Percentiles rank a stretch among this genome's conserved stretches.
Conservation (phyloP, 1,140 invertebrate species). For the Anastatus disparis region DNA sequence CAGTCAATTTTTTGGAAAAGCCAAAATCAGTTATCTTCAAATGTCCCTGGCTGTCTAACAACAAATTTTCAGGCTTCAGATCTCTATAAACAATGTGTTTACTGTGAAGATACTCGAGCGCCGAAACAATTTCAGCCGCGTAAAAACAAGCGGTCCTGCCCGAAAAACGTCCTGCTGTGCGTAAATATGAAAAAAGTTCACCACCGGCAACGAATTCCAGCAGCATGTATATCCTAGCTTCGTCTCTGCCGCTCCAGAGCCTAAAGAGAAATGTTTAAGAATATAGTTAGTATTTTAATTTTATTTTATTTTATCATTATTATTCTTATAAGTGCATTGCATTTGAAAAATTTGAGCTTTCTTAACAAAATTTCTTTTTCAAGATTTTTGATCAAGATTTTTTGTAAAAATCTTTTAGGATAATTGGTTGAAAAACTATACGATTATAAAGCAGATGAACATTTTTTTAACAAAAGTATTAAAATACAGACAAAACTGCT, state of each 20-base stretch:
- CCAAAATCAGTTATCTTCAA: constrained; percentile 98
- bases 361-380: too few relatives aligned
- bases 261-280: too few relatives aligned
- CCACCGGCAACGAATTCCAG: constrained; percentile 96
- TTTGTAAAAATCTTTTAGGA: too few relatives aligned
- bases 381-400: too few relatives aligned
- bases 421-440: too few relatives aligned
- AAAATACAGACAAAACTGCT: too few relatives aligned
- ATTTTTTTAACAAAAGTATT: too few relatives aligned
- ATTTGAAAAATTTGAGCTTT: too few relatives aligned
- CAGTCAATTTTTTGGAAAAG: constrained; percentile 93
- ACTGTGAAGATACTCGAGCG: constrained; percentile 92
- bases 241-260: constrained; percentile 89
- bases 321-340: too few relatives aligned
- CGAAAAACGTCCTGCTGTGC: constrained; percentile 91
- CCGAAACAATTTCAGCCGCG: constrained; percentile 92
- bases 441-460: too few relatives aligned
- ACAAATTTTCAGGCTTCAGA: constrained; percentile 91
- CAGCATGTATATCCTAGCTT: constrained; percentile 90
- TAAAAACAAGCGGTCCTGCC: constrained; percentile 90
- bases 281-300: too few relatives aligned
- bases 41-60: constrained; percentile 92
- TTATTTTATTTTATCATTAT: too few relatives aligned
- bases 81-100: constrained; percentile 86
- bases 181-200: constrained; percentile 94